phyloP scores from a whole-genome alignment of 2,113 vertebrate species.

The Brachyistius frenatus region DNA sequence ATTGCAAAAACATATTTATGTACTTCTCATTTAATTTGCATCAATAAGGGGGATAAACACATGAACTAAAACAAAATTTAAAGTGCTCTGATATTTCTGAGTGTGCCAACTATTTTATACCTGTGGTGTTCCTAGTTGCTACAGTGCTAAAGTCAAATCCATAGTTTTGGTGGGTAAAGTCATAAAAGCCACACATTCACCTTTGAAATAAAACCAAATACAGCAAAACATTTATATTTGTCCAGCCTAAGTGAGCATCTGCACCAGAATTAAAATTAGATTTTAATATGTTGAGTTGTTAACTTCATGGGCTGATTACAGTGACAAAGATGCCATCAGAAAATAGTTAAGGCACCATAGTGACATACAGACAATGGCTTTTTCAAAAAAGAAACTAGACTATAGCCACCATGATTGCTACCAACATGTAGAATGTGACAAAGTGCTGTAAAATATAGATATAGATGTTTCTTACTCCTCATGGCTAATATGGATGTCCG shows the following conservation, averaged over 20 bases:
- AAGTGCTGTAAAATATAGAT: slow-evolving; percentile 2
- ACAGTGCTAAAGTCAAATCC: too few relatives aligned
- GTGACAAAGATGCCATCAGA: background rate
- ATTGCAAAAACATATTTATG: background rate
- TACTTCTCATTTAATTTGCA: background rate
- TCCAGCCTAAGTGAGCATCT: background rate
- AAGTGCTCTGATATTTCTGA: too few relatives aligned
- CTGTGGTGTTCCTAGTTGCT: too few relatives aligned
- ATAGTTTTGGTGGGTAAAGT: too few relatives aligned
- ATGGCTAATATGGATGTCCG: background rate
- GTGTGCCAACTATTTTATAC: too few relatives aligned
- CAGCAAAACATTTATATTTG: background rate
- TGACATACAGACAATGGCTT: background rate
- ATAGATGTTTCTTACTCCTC: background rate
- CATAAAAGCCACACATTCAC: too few relatives aligned
- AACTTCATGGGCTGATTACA: too few relatives aligned
- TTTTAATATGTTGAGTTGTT: background rate
- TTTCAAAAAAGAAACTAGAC: background rate
- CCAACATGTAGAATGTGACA: background rate
- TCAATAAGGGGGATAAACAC: background rate
- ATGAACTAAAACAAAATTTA: too few relatives aligned
- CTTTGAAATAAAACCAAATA: background rate
- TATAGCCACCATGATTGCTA: background rate
- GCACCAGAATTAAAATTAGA: background rate
- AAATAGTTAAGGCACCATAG: too few relatives aligned